These are phyloP conservation scores for Parapsyche elsis DNA, from an alignment of 1,140 invertebrate species.

Conservation along the genomic window DNA sequence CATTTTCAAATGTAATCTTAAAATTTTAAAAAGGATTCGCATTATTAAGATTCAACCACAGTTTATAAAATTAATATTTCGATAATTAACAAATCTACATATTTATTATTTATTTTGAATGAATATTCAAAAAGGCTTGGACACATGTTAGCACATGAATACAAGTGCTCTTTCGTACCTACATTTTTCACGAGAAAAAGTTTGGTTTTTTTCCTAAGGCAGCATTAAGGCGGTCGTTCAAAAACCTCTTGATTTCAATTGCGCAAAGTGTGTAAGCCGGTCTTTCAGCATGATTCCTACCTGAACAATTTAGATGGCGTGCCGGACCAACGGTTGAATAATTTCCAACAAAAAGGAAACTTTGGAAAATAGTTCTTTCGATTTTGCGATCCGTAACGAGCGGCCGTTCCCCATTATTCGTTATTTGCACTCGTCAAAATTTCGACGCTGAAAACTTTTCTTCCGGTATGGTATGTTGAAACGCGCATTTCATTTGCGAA, in stretches of 20 bases:
- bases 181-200: too few relatives aligned
- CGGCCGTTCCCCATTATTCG: not conserved
- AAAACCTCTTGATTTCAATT: conserved; percentile 28
- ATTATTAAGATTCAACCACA: too few relatives aligned
- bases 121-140: too few relatives aligned
- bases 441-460: not conserved
- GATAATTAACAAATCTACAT: too few relatives aligned
- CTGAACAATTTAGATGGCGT: conserved; percentile 3
- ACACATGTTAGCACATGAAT: too few relatives aligned
- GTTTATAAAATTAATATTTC: too few relatives aligned
- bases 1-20: too few relatives aligned
- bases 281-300: not conserved
- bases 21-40: too few relatives aligned
- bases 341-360: not conserved
- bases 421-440: not conserved
- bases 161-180: too few relatives aligned
- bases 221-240: not conserved
- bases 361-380: not conserved
- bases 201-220: not conserved
- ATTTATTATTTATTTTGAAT: too few relatives aligned
- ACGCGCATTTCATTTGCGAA: too few relatives aligned
- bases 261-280: not conserved
- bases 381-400: conserved; percentile 20
- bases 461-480: too few relatives aligned
- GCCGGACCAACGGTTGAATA: not conserved